Evolutionary conservation across 2,797 vertebrate species (phyloP).

Genomic region (Perodicticus potto): DNA sequence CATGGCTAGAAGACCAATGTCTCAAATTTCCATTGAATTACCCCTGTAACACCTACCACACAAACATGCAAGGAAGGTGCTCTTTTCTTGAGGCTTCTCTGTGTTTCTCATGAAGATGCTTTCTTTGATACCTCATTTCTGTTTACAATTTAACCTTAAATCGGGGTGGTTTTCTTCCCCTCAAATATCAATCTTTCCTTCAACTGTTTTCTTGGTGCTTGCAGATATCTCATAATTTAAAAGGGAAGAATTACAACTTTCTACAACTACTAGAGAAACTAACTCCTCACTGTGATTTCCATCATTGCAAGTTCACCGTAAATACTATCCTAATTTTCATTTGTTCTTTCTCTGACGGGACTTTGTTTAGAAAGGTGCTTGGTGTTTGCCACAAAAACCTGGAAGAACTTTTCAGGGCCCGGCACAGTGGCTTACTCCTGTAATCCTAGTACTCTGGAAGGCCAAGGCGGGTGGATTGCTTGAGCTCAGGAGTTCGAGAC

Average conservation of each 20-base stretch:
- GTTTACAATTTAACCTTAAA: conserved; percentile 45
- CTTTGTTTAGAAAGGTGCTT: conserved; percentile 59
- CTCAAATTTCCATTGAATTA: conserved; percentile 39
- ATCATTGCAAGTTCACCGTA: conserved; percentile 44
- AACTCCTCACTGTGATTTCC: conserved; percentile 12
- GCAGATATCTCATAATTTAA: neutral
- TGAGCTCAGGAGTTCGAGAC: too few relatives aligned
- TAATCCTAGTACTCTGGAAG: too few relatives aligned
- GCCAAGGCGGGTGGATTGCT: too few relatives aligned
- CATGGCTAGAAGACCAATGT: neutral
- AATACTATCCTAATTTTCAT: conserved; percentile 31
- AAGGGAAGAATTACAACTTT: conserved; percentile 36
- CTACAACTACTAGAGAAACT: neutral
- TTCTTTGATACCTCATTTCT: conserved; percentile 57
- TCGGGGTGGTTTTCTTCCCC: conserved; percentile 32
- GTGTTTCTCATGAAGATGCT: conserved; percentile 46
- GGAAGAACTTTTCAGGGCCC: conserved; percentile 15
- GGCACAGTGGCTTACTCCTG: too few relatives aligned
- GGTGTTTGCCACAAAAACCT: conserved; percentile 35
- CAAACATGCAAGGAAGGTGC: neutral
- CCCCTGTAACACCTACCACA: neutral
- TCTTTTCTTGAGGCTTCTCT: conserved; percentile 39
- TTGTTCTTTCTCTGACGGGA: neutral
- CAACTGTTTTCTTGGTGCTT: conserved; percentile 47
- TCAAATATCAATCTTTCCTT: conserved; percentile 53